Evolutionary conservation across 2,113 vertebrate species (phyloP).

Genomic region (Apteryx mantelli): DNA sequence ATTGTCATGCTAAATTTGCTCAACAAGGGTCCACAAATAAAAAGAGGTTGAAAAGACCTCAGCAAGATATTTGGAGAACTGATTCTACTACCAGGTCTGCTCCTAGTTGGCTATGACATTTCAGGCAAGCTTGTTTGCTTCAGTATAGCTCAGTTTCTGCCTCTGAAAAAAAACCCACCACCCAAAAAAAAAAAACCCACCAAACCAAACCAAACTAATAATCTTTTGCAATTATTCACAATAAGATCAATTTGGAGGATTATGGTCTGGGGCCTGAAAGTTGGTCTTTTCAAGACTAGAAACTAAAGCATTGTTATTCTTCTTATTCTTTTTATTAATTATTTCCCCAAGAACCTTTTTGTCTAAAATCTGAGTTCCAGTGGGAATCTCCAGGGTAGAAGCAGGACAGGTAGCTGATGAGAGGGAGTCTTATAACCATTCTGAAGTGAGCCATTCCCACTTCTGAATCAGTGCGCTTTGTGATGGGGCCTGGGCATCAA

Average conservation of each 20-base stretch:
- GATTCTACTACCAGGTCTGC: neutral
- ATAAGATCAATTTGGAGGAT: neutral
- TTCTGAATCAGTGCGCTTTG: neutral
- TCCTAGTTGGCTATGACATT: neutral
- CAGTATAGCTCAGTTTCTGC: neutral
- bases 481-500: neutral
- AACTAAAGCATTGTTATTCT: neutral
- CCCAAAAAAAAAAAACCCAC: no score
- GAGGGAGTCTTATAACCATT: neutral
- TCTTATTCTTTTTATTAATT: neutral
- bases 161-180: neutral
- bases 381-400: fast-evolving
- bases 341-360: neutral
- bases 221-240: neutral
- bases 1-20: neutral
- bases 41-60: neutral
- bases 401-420: neutral
- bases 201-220: no score
- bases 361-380: neutral
- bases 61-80: neutral
- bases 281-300: neutral
- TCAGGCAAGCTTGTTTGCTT: neutral
- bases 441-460: neutral
- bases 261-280: neutral
- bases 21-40: neutral